Percentiles rank a stretch among this genome's conserved stretches.
Evolutionary conservation across 2,797 vertebrate species (phyloP).

Genomic region (Paguma larvata): DNA sequence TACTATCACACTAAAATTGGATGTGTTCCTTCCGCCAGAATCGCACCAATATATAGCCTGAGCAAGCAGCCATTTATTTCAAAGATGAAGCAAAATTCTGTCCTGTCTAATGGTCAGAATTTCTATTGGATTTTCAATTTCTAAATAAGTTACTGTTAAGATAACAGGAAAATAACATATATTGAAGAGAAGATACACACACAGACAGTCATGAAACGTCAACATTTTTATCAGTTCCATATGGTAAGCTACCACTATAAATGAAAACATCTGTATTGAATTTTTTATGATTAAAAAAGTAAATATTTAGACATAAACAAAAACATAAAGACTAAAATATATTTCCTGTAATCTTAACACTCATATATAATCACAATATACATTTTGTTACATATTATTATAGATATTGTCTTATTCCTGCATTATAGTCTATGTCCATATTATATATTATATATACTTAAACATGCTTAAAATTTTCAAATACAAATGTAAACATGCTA

Average conservation of each 20-base stretch:
- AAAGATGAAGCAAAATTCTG: slow-evolving; percentile 20
- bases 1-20: not conserved
- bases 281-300: slow-evolving; percentile 62
- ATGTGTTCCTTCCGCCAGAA: not conserved
- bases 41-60: not conserved
- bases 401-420: not conserved
- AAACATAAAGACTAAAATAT: slow-evolving; percentile 49
- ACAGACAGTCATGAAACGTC: not conserved
- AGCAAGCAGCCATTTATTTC: not conserved
- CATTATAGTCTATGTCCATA: not conserved
- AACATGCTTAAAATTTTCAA: not conserved
- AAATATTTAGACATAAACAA: slow-evolving; percentile 62
- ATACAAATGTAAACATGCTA: slow-evolving; percentile 4
- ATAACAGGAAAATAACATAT: slow-evolving; percentile 41
- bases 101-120: slow-evolving; percentile 33
- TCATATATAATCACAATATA: not conserved
- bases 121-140: slow-evolving; percentile 39
- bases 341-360: not conserved
- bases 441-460: not conserved
- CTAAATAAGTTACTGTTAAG: not conserved
- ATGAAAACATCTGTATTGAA: slow-evolving; percentile 48
- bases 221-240: slow-evolving; percentile 63
- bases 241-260: not conserved
- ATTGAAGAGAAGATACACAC: slow-evolving; percentile 43
- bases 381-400: slow-evolving; percentile 29